Conservation (phyloP, 2,797 vertebrate species). For the Pterois miles region DNA sequence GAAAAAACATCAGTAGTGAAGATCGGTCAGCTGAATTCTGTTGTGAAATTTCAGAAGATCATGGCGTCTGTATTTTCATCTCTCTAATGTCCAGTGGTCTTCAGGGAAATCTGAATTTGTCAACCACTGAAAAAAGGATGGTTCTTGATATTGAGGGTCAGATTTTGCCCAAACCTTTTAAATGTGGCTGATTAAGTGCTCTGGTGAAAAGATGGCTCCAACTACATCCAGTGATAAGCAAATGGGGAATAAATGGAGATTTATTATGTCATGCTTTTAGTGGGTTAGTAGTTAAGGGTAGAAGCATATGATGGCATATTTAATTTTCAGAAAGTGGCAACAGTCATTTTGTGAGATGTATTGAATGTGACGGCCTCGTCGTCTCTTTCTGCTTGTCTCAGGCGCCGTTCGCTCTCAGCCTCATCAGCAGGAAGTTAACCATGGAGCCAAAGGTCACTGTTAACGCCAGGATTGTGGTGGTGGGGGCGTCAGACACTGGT, state of each 20-base stretch:
- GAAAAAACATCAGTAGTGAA: not conserved
- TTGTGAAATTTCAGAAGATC: not conserved
- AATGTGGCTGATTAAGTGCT: conserved; percentile 44
- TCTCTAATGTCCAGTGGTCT: not conserved
- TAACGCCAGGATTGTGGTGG: conserved; percentile 91
- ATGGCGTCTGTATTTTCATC: not conserved
- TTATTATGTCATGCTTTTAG: conserved; percentile 59
- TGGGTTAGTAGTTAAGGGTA: conserved; percentile 31
- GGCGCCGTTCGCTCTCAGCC: conserved; percentile 87
- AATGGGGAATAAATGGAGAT: conserved; percentile 12
- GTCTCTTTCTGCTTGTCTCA: conserved; percentile 63
- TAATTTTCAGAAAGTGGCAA: conserved; percentile 20
- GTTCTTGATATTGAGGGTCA: not conserved
- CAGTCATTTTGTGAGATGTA: not conserved
- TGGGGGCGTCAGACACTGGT: conserved; percentile 92
- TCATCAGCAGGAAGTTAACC: conserved; percentile 90
- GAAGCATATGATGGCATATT: conserved; percentile 38
- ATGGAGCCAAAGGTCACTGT: conserved; percentile 88
- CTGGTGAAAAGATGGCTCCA: conserved; percentile 19
- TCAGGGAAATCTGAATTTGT: not conserved
- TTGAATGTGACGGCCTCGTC: not conserved
- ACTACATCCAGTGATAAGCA: not conserved
- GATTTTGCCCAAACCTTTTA: not conserved
- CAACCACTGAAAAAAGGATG: not conserved
- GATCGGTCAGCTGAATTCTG: not conserved